Conservation (phyloP, 1,140 invertebrate genomes). For the Tetramorium alpestre region DNA sequence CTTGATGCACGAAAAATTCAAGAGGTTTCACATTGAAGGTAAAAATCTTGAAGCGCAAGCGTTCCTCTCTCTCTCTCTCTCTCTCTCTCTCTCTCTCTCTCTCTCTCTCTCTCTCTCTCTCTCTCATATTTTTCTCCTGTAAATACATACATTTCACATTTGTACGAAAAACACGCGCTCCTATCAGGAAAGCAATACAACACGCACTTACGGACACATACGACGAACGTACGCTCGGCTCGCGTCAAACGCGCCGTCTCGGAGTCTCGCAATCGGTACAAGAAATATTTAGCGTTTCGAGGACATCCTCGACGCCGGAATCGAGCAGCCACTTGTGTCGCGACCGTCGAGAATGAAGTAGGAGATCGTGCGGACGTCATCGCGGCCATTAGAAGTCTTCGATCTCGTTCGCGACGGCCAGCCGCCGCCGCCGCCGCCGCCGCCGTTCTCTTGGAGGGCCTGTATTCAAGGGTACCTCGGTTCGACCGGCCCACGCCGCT, state of each 20-base stretch:
- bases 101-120: not conserved
- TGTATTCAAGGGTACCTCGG: slow-evolving; percentile 42
- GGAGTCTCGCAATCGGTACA: not conserved
- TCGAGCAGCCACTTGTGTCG: slow-evolving; percentile 60
- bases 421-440: slow-evolving; percentile 25
- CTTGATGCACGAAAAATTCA: slow-evolving; percentile 30
- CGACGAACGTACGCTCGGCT: not conserved
- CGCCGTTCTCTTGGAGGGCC: slow-evolving; percentile 56
- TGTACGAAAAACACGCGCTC: not conserved
- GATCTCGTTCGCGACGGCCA: slow-evolving; percentile 57
- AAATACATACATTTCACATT: not conserved
- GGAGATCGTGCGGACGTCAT: slow-evolving; percentile 68
- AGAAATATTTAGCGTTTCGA: slow-evolving; percentile 44
- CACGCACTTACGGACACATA: not conserved
- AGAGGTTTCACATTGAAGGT: slow-evolving; percentile 10
- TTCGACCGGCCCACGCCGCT: not conserved
- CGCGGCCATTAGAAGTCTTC: slow-evolving; percentile 69
- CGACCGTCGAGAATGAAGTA: slow-evolving; percentile 51
- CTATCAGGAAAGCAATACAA: not conserved
- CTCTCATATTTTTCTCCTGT: not conserved
- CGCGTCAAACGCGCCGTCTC: slow-evolving; percentile 29
- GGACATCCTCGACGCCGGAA: slow-evolving; percentile 37
- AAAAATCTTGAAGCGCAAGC: slow-evolving; percentile 20
- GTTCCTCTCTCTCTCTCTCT: not conserved
- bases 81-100: not conserved